Conservation (phyloP, 2,797 vertebrate genomes). For the Trichosurus vulpecula region DNA sequence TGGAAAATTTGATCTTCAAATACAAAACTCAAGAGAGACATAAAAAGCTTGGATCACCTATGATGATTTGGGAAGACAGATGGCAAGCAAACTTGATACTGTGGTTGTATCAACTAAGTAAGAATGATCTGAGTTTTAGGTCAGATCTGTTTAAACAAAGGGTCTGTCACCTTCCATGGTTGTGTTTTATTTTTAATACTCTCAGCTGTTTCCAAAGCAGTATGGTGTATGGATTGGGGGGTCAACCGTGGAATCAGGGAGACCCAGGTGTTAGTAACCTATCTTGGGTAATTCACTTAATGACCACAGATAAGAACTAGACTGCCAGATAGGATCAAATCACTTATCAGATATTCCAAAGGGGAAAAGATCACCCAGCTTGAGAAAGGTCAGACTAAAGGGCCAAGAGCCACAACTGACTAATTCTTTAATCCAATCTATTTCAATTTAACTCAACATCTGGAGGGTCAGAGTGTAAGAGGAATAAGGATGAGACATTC, state of each 20-base stretch:
- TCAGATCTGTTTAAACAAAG: neutral
- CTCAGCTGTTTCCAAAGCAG: neutral
- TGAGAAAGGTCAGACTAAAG: neutral
- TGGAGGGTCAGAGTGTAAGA: neutral
- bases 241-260: neutral
- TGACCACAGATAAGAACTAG: neutral
- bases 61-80: constrained; percentile 85
- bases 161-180: neutral
- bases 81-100: constrained; percentile 87
- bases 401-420: neutral
- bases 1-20: no score
- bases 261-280: neutral
- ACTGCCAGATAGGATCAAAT: neutral
- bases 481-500: neutral
- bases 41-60: constrained; percentile 89
- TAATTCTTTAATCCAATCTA: neutral
- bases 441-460: neutral
- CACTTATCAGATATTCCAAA: neutral
- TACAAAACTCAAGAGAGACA: no score
- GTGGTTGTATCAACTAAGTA: constrained; percentile 94
- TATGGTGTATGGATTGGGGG: neutral
- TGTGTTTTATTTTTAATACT: neutral
- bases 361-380: neutral
- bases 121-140: constrained; percentile 74
- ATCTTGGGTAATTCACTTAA: neutral